Base-by-base conservation (phyloP, 2,888 invertebrate species). In the Oscheius sp. region DNA sequence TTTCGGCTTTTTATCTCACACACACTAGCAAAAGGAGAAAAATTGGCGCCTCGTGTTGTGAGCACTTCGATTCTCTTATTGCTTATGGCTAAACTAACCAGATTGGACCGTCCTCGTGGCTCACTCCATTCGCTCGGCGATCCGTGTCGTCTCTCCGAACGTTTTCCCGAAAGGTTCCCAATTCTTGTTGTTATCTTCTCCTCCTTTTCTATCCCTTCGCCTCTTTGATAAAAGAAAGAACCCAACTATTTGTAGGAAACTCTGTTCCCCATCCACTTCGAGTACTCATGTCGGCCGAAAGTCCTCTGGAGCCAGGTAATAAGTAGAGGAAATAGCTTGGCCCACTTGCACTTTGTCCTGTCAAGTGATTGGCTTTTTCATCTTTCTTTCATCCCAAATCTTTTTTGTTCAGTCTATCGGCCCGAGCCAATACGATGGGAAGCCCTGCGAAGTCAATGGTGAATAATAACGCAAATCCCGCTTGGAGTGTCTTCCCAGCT, bases 101-200 rank as follows among this genome's bases (percentile, higher is more conserved):
- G 76, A 65, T 61, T 77, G 17, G 76, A 77, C 25, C 73, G 71
- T 50, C 76, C 70, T n/a, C 73, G 76, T 25, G 74, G 76, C 65
- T 77, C 76, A 6, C 65, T 77, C 55, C 76, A 77, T 64, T 77
- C 76, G 20, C 58, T 77, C 4, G 76, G 76, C 46, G 70, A 69
- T 33, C 65, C 53, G 39, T 55, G 34, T 33, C 33, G 33, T 20
- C 55, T 33, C 20, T 34, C 55, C 33, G 55, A 55, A n/a, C 55
- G 55, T 20, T 55, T 34, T 37, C 15, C 55, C n/a, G 55, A 55
- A 31, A 55, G 55, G 55, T 55, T 55, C 8, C 23, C 34, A 20
- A n/a, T 17, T 55, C 23, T 25, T 27, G 23, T 50, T 27, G 29
- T 50, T 15, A 17, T 23, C 15, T 55, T 55, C n/a, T n/a, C n/a